Conservation (phyloP, 2,113 vertebrate genomes). For the Lasiurus cinereus region DNA sequence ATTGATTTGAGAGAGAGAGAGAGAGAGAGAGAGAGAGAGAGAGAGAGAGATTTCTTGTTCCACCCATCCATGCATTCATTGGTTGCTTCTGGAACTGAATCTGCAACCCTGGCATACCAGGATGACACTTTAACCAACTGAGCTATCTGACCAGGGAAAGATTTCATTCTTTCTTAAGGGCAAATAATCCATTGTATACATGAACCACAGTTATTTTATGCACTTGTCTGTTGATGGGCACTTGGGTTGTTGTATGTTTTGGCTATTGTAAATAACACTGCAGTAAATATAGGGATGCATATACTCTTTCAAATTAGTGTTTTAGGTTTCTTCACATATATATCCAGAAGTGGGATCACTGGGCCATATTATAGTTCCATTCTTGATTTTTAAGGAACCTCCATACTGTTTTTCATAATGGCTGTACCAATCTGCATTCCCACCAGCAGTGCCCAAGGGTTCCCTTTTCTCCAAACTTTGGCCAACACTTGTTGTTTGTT, state of each 20-base stretch:
- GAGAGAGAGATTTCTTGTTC: neutral
- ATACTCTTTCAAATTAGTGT: neutral
- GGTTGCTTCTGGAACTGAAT: neutral
- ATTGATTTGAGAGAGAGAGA: neutral
- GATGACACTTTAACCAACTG: neutral
- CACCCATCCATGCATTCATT: neutral
- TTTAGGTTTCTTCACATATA: neutral
- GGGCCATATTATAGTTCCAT: neutral
- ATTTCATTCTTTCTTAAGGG: neutral
- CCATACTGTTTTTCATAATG: neutral
- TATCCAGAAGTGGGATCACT: neutral
- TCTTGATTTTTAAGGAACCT: neutral
- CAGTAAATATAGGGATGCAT: neutral
- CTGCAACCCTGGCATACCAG: neutral
- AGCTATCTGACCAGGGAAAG: neutral
- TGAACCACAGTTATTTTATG: neutral
- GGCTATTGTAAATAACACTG: neutral
- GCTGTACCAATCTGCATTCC: neutral
- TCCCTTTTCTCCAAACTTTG: neutral
- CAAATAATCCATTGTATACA: neutral
- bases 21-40: neutral
- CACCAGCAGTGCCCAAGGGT: neutral
- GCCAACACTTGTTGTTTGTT: neutral
- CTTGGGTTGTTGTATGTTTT: neutral
- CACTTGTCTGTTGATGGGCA: neutral